Evolutionary conservation across 2,888 invertebrate species (phyloP), one percentile per base, ranked within the genome.

Genomic region (Ornithoptera alexandrae): DNA sequence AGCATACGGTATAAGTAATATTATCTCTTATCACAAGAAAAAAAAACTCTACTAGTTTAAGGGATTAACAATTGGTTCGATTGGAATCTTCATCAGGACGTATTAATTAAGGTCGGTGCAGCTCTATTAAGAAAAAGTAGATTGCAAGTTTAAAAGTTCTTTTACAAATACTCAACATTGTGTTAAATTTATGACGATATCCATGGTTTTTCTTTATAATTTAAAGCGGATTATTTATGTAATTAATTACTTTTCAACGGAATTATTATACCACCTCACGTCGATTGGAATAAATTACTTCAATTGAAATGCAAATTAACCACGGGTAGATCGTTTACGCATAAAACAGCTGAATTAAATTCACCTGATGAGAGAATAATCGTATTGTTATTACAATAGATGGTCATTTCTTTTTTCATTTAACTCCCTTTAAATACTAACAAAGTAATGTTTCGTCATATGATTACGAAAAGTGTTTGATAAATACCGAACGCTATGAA

Each of bases 261-360:
- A 57, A 22, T 42, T 56, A 69, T 65, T 65, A 69, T 65, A 57
- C 42, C 61, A 30, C 7, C 30, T 46, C 65, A 64, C 7, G 56
- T 57, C 46, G 24, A 61, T 62, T 30, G 65, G 61, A n/a, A 62
- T 65, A 69, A 65, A 65, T 69, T 62, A 69, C 15, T 10, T 42
- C 65, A 65, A 69, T 69, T 69, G 57, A 46, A 58, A 69, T 69
- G 65, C 65, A 65, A 69, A 65, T 69, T 69, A 62, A 24, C 57
- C 57, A 57, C 57, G 57, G 20, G 65, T n/a, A 39, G 69, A 65
- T 65, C 69, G 62, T 65, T 61, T 62, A 57, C 42, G 22, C 61
- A 64, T 30, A 68, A 64, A 64, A 68, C 50, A 64, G 50, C 20
- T 50, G 63, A 64, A 68, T 60, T 65, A 53, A 61, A 62, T 65